Conservation (phyloP, 2,888 invertebrate species). For the Empis stercorea region DNA sequence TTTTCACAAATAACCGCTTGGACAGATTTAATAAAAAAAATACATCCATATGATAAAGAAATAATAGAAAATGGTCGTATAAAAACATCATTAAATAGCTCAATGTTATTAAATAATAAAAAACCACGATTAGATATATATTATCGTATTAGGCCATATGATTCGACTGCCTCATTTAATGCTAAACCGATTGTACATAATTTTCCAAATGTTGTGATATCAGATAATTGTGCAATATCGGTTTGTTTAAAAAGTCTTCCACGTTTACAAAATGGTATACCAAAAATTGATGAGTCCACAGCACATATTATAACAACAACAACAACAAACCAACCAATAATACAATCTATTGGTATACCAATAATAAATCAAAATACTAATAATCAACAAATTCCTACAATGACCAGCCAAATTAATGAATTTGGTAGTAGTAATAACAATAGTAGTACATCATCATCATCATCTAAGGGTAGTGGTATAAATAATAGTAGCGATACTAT, state of each 20-base stretch:
- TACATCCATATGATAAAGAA: conserved; percentile 24
- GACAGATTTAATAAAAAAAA: conserved; percentile 40
- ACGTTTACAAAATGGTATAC: conserved; percentile 57
- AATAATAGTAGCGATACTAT: background rate
- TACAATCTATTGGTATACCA: conserved; percentile 8
- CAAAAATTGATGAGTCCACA: conserved; percentile 27
- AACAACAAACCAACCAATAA: conserved; percentile 7
- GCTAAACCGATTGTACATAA: conserved; percentile 35
- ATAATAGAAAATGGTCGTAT: conserved; percentile 36
- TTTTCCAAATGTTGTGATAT: conserved; percentile 34
- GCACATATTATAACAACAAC: conserved; percentile 8
- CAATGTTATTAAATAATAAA: conserved; percentile 9
- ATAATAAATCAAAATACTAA: background rate
- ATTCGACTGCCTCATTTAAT: conserved; percentile 29
- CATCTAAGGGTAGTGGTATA: background rate
- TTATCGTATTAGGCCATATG: conserved; percentile 33
- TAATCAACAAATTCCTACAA: background rate
- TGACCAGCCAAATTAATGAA: background rate
- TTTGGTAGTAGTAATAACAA: background rate
- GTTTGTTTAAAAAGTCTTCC: conserved; percentile 58
- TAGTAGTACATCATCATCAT: background rate
- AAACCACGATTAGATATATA: conserved; percentile 34
- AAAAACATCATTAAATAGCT: conserved; percentile 16
- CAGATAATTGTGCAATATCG: conserved; percentile 30
- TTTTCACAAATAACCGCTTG: conserved; percentile 95